These are phyloP conservation scores for Argyresthia albistria DNA, from an alignment of 2,888 invertebrate genomes.

Conservation along the genomic window DNA sequence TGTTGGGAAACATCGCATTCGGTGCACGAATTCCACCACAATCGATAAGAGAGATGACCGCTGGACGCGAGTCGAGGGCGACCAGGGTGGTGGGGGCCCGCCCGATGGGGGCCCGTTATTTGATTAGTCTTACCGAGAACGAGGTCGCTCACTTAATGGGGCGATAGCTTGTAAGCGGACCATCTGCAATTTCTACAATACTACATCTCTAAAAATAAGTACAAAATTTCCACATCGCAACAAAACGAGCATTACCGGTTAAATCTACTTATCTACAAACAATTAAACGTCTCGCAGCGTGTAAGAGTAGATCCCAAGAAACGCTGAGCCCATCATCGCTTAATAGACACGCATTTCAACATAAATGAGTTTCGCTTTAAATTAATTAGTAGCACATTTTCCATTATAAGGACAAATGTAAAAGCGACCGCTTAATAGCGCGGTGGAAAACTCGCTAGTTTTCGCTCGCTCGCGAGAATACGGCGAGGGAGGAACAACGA, in stretches of 20 bases:
- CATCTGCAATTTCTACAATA: conserved; percentile 58
- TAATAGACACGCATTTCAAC: conserved; percentile 70
- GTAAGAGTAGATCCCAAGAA: conserved; percentile 43
- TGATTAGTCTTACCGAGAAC: conserved; percentile 74
- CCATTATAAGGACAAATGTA: conserved; percentile 74
- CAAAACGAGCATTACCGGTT: conserved; percentile 20
- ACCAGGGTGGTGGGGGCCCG: conserved; percentile 35
- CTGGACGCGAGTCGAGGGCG: conserved; percentile 59
- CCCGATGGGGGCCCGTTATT: conserved; percentile 67
- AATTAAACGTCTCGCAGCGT: conserved; percentile 40
- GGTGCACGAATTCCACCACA: conserved; percentile 72
- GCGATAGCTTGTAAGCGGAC: conserved; percentile 68
- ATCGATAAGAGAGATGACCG: conserved; percentile 73
- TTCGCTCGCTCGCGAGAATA: conserved; percentile 63
- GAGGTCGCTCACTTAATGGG: conserved; percentile 70
- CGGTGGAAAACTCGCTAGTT: conserved; percentile 72
- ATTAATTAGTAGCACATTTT: conserved; percentile 73
- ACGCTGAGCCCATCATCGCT: conserved; percentile 60
- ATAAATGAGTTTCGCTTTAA: conserved; percentile 71
- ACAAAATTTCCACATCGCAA: conserved; percentile 24
- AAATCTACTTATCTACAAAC: conserved; percentile 43
- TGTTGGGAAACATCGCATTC: conserved; percentile 62
- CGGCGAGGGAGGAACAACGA: conserved; percentile 70
- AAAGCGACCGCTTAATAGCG: conserved; percentile 71
- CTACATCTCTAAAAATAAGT: conserved; percentile 20